phyloP scores from a whole-genome alignment of 2,888 invertebrate genomes.

The Hydroisotoma schaefferi region DNA sequence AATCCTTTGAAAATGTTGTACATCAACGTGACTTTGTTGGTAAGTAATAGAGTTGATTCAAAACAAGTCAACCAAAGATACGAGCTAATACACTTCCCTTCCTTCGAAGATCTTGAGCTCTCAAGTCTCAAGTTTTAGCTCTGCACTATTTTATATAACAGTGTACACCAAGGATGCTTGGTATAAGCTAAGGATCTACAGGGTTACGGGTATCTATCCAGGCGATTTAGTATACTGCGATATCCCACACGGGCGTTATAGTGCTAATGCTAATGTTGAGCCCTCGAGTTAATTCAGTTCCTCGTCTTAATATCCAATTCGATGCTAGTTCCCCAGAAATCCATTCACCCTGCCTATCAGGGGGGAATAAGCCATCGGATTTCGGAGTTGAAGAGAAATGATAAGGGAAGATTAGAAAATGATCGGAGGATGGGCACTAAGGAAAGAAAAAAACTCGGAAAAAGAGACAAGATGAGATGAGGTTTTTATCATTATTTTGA shows the following conservation, averaged over 20 bases:
- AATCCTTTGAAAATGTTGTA: too few relatives aligned
- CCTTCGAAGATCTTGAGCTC: too few relatives aligned
- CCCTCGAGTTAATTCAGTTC: background rate
- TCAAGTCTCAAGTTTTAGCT: too few relatives aligned
- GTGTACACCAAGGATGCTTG: too few relatives aligned
- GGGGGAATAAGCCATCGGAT: conserved; percentile 2
- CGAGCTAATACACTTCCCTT: too few relatives aligned
- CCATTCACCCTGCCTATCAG: conserved; percentile 1
- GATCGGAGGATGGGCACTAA: conserved; percentile 4
- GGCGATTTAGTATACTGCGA: too few relatives aligned
- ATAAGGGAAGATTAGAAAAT: conserved; percentile 16
- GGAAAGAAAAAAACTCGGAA: background rate
- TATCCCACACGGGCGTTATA: background rate
- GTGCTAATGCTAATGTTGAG: conserved; percentile 3
- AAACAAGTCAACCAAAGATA: conserved; percentile 2
- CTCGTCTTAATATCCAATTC: conserved; percentile 4
- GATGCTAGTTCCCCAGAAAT: background rate
- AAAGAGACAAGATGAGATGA: conserved; percentile 4
- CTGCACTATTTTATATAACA: too few relatives aligned
- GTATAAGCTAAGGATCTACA: too few relatives aligned
- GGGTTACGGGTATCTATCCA: too few relatives aligned
- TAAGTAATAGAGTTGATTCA: conserved; percentile 1
- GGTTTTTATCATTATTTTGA: background rate
- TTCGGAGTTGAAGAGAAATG: background rate
- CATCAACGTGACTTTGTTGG: too few relatives aligned